Evolutionary conservation across 2,113 vertebrate species (phyloP), one percentile per base, ranked within the genome.

Genomic region (Trichechus manatus): DNA sequence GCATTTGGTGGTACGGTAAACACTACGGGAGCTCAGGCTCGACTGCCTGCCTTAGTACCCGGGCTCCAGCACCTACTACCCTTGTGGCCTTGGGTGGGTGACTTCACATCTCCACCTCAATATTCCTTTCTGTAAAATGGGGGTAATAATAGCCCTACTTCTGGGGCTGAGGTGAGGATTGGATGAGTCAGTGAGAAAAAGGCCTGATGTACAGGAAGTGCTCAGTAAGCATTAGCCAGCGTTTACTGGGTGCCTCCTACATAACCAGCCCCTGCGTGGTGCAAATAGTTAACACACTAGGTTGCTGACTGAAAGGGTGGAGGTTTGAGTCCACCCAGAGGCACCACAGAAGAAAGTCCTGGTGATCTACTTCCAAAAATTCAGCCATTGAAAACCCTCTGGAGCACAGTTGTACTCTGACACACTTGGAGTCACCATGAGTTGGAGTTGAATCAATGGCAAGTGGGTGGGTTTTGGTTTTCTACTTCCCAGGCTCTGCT

Each of bases 171-270:
- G 75, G 36, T 25, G 9, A 72, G 31, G 63, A 5, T 22, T 0
- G 3, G 56, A 9, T 19, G 29, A 22, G 9, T 20, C 2, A 0
- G 0, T 4, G 29, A 53, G 64, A 25, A 4, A 3, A 0, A 5
- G 27, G 77, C 61, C 11, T 14, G 31, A 33, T 9, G 4, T 11
- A 0, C 3, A 23, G 4, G 0, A 10, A 29, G 61, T 23, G 36
- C 72, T 66, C 20, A 0, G 50, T 4, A 1, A 15, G 50, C 23
- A 0, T 9, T 2, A 4, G 27, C 47, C 1, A 0, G 1, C 1
- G 1, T 78, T 9, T 0, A 0, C 1, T 5, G 5, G 10, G 15
- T 5, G 33, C 22, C 2, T 68, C 17, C 56, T 42, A 0, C 68
- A 6, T 20, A 31, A 0, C 14, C 3, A 56, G 53, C 13, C 53